Evolutionary conservation across 2,797 vertebrate genomes (phyloP).

Genomic region (Harpagifer antarcticus): DNA sequence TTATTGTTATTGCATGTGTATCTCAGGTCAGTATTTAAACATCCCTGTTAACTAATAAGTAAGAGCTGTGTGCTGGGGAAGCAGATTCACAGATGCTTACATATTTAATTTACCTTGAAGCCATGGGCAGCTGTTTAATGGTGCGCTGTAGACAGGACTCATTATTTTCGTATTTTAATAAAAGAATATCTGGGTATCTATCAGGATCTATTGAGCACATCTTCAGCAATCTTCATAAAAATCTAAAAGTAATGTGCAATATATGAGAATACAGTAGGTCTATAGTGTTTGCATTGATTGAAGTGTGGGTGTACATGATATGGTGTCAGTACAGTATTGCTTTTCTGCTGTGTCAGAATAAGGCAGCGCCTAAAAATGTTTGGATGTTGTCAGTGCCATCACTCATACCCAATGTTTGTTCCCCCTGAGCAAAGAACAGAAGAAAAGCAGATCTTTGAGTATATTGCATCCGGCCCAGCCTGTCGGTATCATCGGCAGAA

Average conservation of each 20-base stretch:
- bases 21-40: background rate
- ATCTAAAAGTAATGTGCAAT: background rate
- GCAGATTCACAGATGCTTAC: background rate
- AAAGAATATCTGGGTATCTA: background rate
- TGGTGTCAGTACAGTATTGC: background rate
- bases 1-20: background rate
- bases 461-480: constrained; percentile 36
- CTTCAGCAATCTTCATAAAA: background rate
- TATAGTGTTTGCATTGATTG: background rate
- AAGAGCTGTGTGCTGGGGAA: background rate
- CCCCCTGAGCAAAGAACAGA: constrained; percentile 9
- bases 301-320: background rate
- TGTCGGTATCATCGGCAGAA: constrained; percentile 35
- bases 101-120: constrained; percentile 3
- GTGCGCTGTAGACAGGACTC: background rate
- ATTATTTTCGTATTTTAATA: background rate
- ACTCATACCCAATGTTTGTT: background rate
- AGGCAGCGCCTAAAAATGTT: background rate
- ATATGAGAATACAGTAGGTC: too few species aligned
- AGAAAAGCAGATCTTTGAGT: constrained; percentile 16
- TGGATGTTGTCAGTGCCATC: constrained; percentile 2
- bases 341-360: background rate
- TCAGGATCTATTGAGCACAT: background rate
- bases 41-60: background rate
- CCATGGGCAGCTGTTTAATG: background rate